Percentiles rank a stretch among this genome's conserved stretches.
These are phyloP conservation scores for Bombus polaris DNA, from an alignment of 1,140 invertebrate species.

Conservation along the genomic window DNA sequence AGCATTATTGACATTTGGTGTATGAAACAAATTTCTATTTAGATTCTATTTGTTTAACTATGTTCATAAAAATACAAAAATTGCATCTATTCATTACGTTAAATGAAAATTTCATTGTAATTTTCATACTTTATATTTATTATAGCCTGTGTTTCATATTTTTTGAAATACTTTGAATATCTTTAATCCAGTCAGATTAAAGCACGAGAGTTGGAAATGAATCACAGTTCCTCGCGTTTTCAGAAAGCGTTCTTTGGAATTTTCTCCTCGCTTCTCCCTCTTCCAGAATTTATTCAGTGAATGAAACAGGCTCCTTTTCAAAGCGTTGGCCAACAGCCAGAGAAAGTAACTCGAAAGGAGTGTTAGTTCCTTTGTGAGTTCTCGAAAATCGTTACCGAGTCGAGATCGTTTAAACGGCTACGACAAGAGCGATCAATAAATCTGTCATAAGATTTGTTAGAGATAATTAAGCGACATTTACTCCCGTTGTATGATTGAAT, in stretches of 20 bases:
- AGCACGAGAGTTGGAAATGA: not conserved
- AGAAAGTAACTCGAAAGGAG: slow-evolving; percentile 13
- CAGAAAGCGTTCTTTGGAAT: not conserved
- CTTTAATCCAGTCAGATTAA: not conserved
- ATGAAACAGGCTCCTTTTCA: not conserved
- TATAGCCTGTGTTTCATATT: too few species aligned
- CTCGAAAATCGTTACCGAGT: not conserved
- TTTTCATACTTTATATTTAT: not conserved
- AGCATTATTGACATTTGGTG: too few species aligned
- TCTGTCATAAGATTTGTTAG: not conserved
- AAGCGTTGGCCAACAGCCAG: slow-evolving; percentile 25
- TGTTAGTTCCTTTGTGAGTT: not conserved
- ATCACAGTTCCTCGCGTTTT: not conserved
- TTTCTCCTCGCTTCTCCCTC: not conserved
- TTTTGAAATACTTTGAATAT: not conserved
- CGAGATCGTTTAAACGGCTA: not conserved
- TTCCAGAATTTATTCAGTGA: not conserved
- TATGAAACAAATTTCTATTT: too few species aligned
- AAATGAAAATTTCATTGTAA: not conserved
- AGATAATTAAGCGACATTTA: not conserved
- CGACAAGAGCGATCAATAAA: slow-evolving; percentile 10
- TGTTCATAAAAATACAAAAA: too few species aligned
- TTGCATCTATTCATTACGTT: not conserved
- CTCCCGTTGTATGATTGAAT: not conserved
- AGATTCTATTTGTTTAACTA: too few species aligned